Evolutionary conservation across 2,797 vertebrate genomes (phyloP).

Genomic region (Ceryle rudis): DNA sequence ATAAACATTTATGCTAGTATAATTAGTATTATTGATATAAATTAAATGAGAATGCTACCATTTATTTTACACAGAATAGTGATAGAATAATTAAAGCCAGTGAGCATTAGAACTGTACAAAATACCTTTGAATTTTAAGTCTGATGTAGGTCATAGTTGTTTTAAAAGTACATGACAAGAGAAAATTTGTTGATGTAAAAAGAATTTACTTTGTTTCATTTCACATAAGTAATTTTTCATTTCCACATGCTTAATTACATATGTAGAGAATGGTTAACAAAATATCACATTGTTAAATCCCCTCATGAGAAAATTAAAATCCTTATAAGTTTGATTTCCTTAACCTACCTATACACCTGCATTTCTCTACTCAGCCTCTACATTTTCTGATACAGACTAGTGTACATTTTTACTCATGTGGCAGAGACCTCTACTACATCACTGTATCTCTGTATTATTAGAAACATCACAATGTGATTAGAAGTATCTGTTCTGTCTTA

Average conservation of each 20-base stretch:
- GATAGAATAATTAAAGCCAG: not conserved
- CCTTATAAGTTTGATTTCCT: not conserved
- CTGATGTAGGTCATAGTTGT: not conserved
- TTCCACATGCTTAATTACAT: not conserved
- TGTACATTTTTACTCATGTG: not conserved
- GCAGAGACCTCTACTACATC: not conserved
- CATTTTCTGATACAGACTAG: not conserved
- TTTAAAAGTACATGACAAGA: not conserved
- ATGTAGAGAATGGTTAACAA: not conserved
- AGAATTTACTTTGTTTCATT: not conserved
- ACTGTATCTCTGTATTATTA: not conserved
- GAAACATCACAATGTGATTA: not conserved
- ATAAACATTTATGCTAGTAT: not conserved
- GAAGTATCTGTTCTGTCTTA: not conserved
- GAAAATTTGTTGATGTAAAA: not conserved
- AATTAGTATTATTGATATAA: slow-evolving; percentile 39
- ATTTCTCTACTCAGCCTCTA: not conserved
- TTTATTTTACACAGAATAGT: not conserved
- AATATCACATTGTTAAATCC: not conserved
- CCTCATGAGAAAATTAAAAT: not conserved
- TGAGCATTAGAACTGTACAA: not conserved
- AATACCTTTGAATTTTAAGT: not conserved
- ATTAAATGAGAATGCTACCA: not conserved
- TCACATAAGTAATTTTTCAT: not conserved
- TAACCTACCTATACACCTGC: not conserved